phyloP scores from a whole-genome alignment of 2,113 vertebrate species.

The Crotalus helleri region DNA sequence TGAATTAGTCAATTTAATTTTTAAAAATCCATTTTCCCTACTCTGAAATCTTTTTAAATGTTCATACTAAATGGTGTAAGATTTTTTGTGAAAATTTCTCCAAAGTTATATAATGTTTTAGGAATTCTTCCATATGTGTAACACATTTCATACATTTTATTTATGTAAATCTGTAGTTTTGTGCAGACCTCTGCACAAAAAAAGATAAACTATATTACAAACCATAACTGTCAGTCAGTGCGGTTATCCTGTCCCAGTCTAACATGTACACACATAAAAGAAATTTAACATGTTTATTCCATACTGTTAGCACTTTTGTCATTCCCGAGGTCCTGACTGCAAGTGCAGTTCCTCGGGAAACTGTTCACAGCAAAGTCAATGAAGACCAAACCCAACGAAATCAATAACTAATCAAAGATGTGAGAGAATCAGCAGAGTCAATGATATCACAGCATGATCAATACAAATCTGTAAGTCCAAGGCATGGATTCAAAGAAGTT shows the following conservation, averaged over 20 bases:
- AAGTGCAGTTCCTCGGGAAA: neutral
- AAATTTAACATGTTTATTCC: neutral
- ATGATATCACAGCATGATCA: neutral
- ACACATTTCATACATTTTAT: neutral
- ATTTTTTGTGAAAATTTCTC: neutral
- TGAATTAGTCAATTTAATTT: neutral
- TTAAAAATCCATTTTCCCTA: neutral
- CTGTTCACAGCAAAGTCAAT: neutral
- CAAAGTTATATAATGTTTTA: neutral
- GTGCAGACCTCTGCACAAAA: neutral
- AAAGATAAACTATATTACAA: neutral
- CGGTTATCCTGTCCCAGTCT: neutral
- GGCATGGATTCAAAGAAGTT: neutral
- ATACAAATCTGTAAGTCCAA: neutral
- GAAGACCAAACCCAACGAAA: neutral
- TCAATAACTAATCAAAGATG: neutral
- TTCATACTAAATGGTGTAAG: neutral
- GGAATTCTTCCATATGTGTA: neutral
- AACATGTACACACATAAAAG: too few species aligned
- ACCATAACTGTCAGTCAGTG: neutral
- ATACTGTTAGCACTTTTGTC: neutral
- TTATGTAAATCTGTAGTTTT: neutral
- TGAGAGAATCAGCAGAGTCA: neutral
- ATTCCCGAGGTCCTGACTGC: neutral
- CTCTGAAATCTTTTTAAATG: neutral